phyloP scores from a whole-genome alignment of 2,888 invertebrate species.

The Standfussiana lucernea region DNA sequence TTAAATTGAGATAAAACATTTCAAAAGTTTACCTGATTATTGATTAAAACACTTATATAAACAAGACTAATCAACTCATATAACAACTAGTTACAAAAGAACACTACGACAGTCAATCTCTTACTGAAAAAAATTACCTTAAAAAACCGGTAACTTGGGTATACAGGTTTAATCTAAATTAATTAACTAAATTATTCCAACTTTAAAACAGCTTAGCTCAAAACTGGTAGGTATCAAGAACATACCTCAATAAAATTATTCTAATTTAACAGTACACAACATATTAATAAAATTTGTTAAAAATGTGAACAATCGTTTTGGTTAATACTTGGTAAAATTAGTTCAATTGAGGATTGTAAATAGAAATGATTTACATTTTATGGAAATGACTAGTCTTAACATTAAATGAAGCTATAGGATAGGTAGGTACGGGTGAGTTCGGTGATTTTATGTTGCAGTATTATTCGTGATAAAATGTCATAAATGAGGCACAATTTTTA shows the following conservation, averaged over 20 bases:
- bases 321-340: constrained; percentile 85
- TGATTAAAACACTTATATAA: constrained; percentile 53
- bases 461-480: constrained; percentile 40
- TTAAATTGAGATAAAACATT: constrained; percentile 33
- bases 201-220: constrained; percentile 76
- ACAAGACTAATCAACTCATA: constrained; percentile 49
- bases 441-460: constrained; percentile 34
- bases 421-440: constrained; percentile 62
- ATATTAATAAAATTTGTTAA: constrained; percentile 89
- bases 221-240: constrained; percentile 80
- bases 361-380: constrained; percentile 69
- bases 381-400: constrained; percentile 77
- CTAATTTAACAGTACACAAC: constrained; percentile 84
- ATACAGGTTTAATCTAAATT: constrained; percentile 73
- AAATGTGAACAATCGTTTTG: constrained; percentile 88
- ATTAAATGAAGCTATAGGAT: constrained; percentile 54
- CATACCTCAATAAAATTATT: constrained; percentile 84
- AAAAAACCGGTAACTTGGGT: constrained; percentile 75
- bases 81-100: constrained; percentile 55
- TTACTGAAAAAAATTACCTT: constrained; percentile 60
- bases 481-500: constrained; percentile 72
- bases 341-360: constrained; percentile 72
- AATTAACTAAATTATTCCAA: constrained; percentile 74
- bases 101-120: constrained; percentile 61
- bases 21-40: constrained; percentile 39